Evolutionary conservation across 2,888 invertebrate species (phyloP), one percentile per base, ranked within the genome.

Genomic region (Lysandra coridon): DNA sequence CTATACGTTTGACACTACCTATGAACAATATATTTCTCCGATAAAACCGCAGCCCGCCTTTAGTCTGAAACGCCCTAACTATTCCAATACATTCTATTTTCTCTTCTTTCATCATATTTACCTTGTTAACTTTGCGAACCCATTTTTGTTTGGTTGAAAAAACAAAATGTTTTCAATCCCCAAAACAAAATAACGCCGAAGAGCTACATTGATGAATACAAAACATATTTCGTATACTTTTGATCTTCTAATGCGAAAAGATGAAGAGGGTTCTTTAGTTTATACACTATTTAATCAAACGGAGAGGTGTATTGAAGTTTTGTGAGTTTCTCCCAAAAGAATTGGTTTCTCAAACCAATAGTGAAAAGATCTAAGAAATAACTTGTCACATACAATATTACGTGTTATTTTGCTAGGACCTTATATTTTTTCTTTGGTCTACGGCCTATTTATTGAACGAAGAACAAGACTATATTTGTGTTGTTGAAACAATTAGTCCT

Each of bases 41-140:
- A 12, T 12, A 53, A 53, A 3, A 76, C 30, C 44, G 74, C 76
- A 17, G 33, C 14, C 12, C 57, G 76, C 17, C 23, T 30, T 53
- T 5, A 6, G 76, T 53, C 6, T 33, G 53, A 76, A 53, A 14
- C 17, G 33, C 76, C 53, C 4, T 57, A 14, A 57, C 30, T 53
- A 76, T 76, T 33, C 76, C 76, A 76, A 57, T 76, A 80, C 79
- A 80, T 79, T 80, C 78, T 79, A 81, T 80, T 80, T 79, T 79
- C 62, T 73, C 73, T 80, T 80, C 78, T 75, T 79, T 80, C 76
- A 80, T 80, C 81, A 80, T 81, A 80, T 81, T 81, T 80, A 81
- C 79, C 75, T 73, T 79, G 81, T 77, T 75, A 78, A 80, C 80
- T 81, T 81, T 76, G 78, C 73, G 57, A 33, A 64, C 64, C 75